Conservation (phyloP, 1,140 invertebrate species). For the Batillaria attramentaria region DNA sequence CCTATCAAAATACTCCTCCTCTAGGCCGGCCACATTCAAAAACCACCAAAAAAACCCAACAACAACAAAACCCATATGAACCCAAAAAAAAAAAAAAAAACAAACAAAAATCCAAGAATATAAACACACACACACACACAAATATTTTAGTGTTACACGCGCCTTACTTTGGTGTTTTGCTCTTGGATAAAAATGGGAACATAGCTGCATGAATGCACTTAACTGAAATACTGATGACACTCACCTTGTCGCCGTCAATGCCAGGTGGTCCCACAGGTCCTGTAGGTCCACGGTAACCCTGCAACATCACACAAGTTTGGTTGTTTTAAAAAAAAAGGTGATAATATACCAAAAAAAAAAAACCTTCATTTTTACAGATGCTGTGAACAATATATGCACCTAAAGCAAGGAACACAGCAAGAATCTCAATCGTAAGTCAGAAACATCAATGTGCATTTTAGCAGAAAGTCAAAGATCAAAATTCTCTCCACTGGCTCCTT, state of each 20-base stretch:
- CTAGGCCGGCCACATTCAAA: too few relatives aligned
- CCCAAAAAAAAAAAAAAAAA: too few relatives aligned
- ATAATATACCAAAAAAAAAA: background rate
- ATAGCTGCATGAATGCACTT: background rate
- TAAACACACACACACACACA: background rate
- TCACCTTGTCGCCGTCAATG: constrained; percentile 69
- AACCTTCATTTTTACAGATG: background rate
- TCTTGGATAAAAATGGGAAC: background rate
- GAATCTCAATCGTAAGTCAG: too few relatives aligned
- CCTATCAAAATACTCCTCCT: too few relatives aligned
- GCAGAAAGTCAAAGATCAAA: too few relatives aligned
- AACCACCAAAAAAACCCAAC: too few relatives aligned
- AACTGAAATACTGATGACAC: background rate
- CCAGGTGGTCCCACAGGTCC: constrained; percentile 64
- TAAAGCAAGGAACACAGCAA: too few relatives aligned
- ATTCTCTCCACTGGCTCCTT: too few relatives aligned
- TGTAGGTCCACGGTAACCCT: constrained; percentile 61
- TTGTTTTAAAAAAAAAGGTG: constrained; percentile 7
- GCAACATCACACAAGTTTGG: too few relatives aligned
- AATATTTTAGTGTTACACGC: background rate
- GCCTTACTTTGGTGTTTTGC: background rate
- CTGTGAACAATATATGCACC: too few relatives aligned
- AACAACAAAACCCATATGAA: too few relatives aligned
- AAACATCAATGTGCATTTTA: too few relatives aligned
- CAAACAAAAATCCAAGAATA: constrained; percentile 71